These are phyloP conservation scores for Antennarius striatus DNA, from an alignment of 2,113 vertebrate species.

Conservation along the genomic window DNA sequence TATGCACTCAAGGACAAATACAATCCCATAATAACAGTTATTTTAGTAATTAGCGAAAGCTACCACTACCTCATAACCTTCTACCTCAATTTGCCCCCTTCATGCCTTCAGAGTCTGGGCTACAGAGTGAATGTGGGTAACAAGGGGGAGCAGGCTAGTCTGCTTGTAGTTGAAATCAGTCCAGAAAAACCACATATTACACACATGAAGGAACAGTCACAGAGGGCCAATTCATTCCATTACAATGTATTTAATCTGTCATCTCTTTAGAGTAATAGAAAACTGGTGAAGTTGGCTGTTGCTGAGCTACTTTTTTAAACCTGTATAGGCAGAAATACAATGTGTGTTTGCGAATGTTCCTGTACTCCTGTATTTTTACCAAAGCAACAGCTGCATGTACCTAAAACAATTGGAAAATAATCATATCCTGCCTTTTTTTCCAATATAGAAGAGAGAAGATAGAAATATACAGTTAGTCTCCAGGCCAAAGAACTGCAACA, in stretches of 20 bases:
- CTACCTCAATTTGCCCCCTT: slow-evolving; percentile 32
- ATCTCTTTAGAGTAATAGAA: slow-evolving; percentile 55
- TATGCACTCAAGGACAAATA: slow-evolving; percentile 64
- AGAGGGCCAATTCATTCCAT: slow-evolving; percentile 43
- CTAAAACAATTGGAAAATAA: no score
- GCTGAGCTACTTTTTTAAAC: not conserved
- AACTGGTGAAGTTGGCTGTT: slow-evolving; percentile 31
- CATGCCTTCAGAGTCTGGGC: slow-evolving; percentile 21
- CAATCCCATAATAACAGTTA: slow-evolving; percentile 73
- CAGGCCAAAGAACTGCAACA: no score
- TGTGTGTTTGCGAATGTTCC: not conserved
- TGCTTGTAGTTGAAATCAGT: not conserved
- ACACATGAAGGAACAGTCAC: slow-evolving; percentile 8
- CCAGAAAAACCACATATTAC: slow-evolving; percentile 15
- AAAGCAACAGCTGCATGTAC: no score
- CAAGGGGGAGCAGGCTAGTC: not conserved
- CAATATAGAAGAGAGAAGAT: no score
- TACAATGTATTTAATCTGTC: slow-evolving; percentile 65
- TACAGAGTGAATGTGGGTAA: slow-evolving; percentile 19
- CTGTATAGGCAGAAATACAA: slow-evolving; percentile 4
- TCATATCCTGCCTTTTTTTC: no score
- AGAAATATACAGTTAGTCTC: no score
- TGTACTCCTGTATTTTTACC: no score
- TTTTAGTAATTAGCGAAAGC: slow-evolving; percentile 64
- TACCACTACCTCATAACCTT: slow-evolving; percentile 48